phyloP scores from a whole-genome alignment of 2,888 invertebrate species.

The Argyresthia goedartella region DNA sequence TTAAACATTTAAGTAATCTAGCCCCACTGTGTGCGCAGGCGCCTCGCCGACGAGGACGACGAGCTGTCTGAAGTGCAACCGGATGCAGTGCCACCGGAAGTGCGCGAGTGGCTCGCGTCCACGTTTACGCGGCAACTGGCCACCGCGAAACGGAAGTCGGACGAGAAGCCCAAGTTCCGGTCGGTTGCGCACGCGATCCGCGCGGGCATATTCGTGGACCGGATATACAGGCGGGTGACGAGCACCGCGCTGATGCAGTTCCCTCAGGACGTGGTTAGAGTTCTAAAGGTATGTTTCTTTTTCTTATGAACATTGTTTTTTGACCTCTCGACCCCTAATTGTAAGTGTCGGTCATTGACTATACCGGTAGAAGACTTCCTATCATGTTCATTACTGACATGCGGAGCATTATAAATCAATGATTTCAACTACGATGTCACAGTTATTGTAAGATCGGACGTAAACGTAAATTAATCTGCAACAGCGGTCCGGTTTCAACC shows the following conservation, averaged over 20 bases:
- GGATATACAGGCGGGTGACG: constrained; percentile 88
- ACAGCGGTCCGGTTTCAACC: too few species aligned
- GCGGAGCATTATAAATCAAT: too few species aligned
- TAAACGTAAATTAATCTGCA: too few species aligned
- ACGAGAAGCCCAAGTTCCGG: constrained; percentile 90
- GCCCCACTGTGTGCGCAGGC: constrained; percentile 59
- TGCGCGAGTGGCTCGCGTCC: constrained; percentile 96
- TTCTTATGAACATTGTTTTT: neutral
- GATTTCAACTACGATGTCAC: too few species aligned
- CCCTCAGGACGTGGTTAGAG: constrained; percentile 87
- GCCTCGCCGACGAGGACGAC: constrained; percentile 92
- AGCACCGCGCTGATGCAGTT: constrained; percentile 87
- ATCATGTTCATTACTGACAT: too few species aligned
- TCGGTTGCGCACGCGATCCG: constrained; percentile 97
- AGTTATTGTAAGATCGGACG: too few species aligned
- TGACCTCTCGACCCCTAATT: neutral
- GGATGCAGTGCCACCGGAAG: constrained; percentile 96
- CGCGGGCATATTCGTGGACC: constrained; percentile 96
- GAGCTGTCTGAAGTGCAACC: constrained; percentile 96
- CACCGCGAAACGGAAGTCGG: constrained; percentile 80
- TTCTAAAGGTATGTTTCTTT: constrained; percentile 78
- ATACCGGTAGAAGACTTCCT: too few species aligned
- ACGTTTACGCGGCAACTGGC: constrained; percentile 94
- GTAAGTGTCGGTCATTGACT: too few species aligned
- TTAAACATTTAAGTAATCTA: too few species aligned